phyloP scores from a whole-genome alignment of 2,113 vertebrate genomes.

The Puffinus mauretanicus region DNA sequence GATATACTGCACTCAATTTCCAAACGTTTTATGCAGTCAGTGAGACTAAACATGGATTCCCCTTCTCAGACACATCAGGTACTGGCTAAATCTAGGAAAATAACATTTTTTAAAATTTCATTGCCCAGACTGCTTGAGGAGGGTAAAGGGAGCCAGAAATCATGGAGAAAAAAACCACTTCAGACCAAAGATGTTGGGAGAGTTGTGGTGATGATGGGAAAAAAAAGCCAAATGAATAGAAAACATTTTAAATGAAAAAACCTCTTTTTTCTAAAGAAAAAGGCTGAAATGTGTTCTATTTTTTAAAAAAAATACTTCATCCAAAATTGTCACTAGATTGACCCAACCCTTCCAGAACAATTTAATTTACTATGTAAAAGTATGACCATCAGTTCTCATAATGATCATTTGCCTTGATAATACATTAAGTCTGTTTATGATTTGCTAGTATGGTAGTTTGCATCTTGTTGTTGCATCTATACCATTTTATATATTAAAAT shows the following conservation, averaged over 20 bases:
- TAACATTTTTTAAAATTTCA: background rate
- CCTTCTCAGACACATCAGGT: background rate
- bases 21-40: background rate
- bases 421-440: background rate
- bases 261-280: background rate
- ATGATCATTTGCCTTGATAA: background rate
- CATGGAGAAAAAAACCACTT: no score
- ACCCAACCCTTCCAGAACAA: background rate
- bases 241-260: background rate
- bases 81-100: background rate
- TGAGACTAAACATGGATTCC: background rate
- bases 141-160: no score
- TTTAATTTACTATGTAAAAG: background rate
- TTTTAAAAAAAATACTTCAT: background rate
- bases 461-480: accelerated
- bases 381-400: background rate
- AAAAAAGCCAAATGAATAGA: background rate
- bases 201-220: background rate
- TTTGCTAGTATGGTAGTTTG: background rate
- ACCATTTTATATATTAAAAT: background rate
- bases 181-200: background rate
- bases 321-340: background rate
- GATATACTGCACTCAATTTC: background rate
- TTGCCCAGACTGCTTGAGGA: background rate
- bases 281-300: background rate